These are phyloP conservation scores for Bombus sibiricus DNA, from an alignment of 1,140 invertebrate species.

Conservation along the genomic window DNA sequence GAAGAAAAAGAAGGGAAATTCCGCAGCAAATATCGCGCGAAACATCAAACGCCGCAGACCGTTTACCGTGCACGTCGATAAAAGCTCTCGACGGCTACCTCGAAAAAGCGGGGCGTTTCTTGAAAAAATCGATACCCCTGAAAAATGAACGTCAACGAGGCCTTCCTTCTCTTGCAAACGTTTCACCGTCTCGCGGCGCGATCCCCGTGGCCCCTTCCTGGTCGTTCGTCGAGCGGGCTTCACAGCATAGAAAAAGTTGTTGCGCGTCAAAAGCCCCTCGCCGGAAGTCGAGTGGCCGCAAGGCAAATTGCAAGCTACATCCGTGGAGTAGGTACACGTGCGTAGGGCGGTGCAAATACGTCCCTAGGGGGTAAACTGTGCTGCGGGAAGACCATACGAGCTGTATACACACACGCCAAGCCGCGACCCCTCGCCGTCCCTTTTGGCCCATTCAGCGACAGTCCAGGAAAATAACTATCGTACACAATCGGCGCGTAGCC, in stretches of 20 bases:
- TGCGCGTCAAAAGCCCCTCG: constrained; percentile 53
- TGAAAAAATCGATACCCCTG: constrained; percentile 17
- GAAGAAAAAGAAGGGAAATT: neutral
- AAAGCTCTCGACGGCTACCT: neutral
- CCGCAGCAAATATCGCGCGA: neutral
- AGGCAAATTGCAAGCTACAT: constrained; percentile 60
- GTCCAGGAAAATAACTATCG: constrained; percentile 65
- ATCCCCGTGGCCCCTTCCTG: neutral
- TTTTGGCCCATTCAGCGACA: constrained; percentile 40
- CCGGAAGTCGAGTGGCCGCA: constrained; percentile 57
- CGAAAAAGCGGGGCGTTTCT: neutral
- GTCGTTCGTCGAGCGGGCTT: neutral
- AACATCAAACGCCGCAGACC: neutral
- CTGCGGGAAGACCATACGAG: constrained; percentile 37
- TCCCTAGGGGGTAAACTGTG: constrained; percentile 51
- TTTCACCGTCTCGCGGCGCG: neutral
- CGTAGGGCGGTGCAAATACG: constrained; percentile 53
- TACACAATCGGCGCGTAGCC: constrained; percentile 66
- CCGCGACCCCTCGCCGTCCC: neutral
- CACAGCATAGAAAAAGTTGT: constrained; percentile 41
- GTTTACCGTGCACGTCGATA: constrained; percentile 3
- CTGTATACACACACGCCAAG: constrained; percentile 25
- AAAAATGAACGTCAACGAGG: constrained; percentile 24
- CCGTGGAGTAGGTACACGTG: constrained; percentile 49
- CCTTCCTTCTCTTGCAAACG: neutral